Evolutionary conservation across 2,113 vertebrate species (phyloP).

Genomic region (Pardalotus punctatus): DNA sequence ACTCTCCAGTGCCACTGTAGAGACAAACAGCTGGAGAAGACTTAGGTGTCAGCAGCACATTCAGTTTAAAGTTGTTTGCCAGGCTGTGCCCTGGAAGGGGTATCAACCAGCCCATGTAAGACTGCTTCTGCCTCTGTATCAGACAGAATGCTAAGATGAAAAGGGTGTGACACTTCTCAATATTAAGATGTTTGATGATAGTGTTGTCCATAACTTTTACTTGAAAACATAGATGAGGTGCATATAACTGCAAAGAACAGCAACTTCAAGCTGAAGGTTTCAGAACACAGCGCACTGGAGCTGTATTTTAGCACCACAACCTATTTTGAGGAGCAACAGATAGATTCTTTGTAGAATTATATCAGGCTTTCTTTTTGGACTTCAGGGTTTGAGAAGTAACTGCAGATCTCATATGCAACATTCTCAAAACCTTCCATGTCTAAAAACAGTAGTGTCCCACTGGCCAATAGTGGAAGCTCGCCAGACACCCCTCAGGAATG

Average conservation of each 20-base stretch:
- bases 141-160: neutral
- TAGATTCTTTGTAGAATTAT: neutral
- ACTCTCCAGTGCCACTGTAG: neutral
- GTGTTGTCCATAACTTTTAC: neutral
- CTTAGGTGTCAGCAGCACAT: rapidly evolving
- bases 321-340: neutral
- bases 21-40: neutral
- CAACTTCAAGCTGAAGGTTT: neutral
- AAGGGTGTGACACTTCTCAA: neutral
- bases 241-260: neutral
- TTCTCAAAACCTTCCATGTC: neutral
- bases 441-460: neutral
- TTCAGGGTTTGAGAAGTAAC: neutral
- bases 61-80: neutral
- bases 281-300: neutral
- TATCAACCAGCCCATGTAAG: neutral
- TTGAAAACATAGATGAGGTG: neutral
- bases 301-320: neutral
- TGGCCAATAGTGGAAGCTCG: neutral
- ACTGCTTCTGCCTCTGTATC: neutral
- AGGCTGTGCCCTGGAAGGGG: neutral
- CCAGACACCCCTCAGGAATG: neutral
- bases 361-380: rapidly evolving
- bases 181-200: neutral
- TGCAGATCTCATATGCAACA: neutral